Evolutionary conservation across 2,797 vertebrate species (phyloP), one percentile per base, ranked within the genome.

Genomic region (Pogoniulus pusillus): DNA sequence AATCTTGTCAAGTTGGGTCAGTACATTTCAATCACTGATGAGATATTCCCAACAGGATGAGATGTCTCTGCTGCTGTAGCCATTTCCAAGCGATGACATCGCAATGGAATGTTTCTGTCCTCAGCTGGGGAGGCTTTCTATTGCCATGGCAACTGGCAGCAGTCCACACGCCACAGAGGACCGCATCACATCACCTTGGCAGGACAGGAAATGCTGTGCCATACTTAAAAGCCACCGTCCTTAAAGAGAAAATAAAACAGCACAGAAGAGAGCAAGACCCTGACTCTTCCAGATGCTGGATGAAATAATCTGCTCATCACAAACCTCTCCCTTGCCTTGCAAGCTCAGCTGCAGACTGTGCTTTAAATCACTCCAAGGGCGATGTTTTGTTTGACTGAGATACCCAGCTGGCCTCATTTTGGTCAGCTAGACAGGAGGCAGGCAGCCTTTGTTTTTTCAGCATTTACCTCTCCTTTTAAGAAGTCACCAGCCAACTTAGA

Each of bases 101-200:
- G 72, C 8, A 10, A 86, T 60, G 95, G 83, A 92, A 90, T 26
- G 1, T 88, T 96, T 96, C 94, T 74, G 80, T 95, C 93, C 94
- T 85, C 51, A 10, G 87, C 95, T 89, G 77, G 82, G 92, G 90
- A 69, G 96, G 96, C 84, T 96, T 96, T 96, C 89, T 47, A 94
- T 97, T 92, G 35, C 96, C 96, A 97, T 96, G 97, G 96, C 96
- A 98, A 98, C 98, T 13, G 14, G 94, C 96, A 95, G 96, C 93
- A 69, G 97, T 96, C 92, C 94, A 89, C 94, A 96, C 94, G 69
- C 92, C 97, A 90, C 76, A 75, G 89, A 95, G 93, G 91, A 72
- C 92, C 15, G 1, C 93, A 93, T 93, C 91, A 77, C 79, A 0
- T 89, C 94, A 90, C 93, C 82, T 34, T 37, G 19, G 94, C 95